phyloP scores from a whole-genome alignment of 1,140 invertebrate species.

The Penaeus chinensis region DNA sequence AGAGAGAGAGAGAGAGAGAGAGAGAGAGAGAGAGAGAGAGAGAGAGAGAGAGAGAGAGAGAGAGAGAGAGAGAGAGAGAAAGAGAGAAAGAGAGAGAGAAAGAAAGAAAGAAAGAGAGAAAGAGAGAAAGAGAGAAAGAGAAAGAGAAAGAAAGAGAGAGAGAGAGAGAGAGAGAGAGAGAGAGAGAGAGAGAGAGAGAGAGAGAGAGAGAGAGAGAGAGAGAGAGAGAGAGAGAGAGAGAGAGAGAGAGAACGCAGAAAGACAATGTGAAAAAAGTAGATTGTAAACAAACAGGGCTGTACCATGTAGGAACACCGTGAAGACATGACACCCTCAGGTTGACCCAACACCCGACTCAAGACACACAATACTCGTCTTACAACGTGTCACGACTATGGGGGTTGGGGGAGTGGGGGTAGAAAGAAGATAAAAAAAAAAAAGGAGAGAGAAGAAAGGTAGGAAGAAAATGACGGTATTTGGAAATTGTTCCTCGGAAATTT shows the following conservation, averaged over 20 bases:
- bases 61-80: slow-evolving; percentile 27
- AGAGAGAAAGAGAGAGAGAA: neutral
- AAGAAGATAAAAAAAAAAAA: neutral
- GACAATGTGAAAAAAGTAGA: too few species aligned
- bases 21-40: neutral
- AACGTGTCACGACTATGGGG: neutral
- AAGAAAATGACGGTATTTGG: slow-evolving; percentile 11
- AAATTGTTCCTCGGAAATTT: too few species aligned
- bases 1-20: slow-evolving; percentile 37
- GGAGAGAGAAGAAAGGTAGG: neutral
- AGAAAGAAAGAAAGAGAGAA: neutral
- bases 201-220: slow-evolving; percentile 20
- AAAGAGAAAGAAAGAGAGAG: neutral
- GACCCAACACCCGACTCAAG: too few species aligned
- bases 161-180: neutral
- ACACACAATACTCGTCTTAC: too few species aligned
- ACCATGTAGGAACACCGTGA: too few species aligned
- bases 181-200: neutral
- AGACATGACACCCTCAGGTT: too few species aligned
- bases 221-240: neutral
- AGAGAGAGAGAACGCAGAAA: neutral
- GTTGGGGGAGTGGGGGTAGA: neutral
- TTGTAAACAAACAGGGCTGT: too few species aligned
- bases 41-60: slow-evolving; percentile 21
- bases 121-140: neutral